Evolutionary conservation across 1,140 invertebrate genomes (phyloP).

Genomic region (Cotesia glomerata): DNA sequence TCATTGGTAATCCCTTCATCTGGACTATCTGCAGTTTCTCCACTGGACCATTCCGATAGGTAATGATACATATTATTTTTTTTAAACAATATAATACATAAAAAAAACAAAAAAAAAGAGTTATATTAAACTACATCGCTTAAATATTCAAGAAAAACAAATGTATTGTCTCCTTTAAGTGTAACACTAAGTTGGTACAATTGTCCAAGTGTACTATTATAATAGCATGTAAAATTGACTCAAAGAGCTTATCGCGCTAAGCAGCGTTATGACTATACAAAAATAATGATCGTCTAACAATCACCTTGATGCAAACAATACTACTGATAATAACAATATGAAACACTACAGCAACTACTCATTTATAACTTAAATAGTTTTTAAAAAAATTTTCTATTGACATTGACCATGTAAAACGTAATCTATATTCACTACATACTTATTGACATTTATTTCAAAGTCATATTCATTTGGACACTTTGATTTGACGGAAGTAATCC

Average conservation of each 20-base stretch:
- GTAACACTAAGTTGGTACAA: neutral
- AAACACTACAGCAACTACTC: neutral
- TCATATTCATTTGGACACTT: conserved; percentile 31
- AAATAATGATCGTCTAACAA: conserved; percentile 9
- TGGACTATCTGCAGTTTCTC: neutral
- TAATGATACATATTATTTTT: conserved; percentile 4
- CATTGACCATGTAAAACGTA: too few relatives aligned
- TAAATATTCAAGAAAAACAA: neutral
- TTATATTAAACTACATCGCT: neutral
- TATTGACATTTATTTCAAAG: conserved; percentile 8
- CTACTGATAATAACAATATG: neutral
- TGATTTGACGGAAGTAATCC: conserved; percentile 21
- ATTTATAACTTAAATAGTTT: too few relatives aligned
- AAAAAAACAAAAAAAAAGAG: too few relatives aligned
- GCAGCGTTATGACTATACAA: conserved; percentile 3
- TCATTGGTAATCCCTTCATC: neutral
- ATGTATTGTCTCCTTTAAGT: neutral
- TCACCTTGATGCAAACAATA: conserved; percentile 5
- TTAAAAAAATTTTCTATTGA: too few relatives aligned
- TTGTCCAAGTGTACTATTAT: neutral
- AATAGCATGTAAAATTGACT: neutral
- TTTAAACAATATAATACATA: neutral
- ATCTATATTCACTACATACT: neutral
- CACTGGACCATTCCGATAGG: neutral
- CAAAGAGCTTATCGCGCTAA: conserved; percentile 7